phyloP scores from a whole-genome alignment of 2,113 vertebrate species.

The Leucopsar rothschildi region DNA sequence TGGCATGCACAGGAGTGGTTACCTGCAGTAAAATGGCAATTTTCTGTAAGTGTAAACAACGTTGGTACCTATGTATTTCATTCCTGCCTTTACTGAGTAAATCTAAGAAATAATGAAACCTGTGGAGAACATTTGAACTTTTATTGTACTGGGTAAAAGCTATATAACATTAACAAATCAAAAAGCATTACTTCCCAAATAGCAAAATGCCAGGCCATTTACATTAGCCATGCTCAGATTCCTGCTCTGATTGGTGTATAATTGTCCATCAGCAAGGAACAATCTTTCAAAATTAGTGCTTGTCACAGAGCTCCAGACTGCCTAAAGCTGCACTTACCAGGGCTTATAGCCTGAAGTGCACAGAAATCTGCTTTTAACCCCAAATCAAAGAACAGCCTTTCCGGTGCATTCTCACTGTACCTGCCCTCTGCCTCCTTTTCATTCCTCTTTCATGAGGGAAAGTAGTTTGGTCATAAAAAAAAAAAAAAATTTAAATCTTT shows the following conservation, averaged over 20 bases:
- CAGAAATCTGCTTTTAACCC: slow-evolving; percentile 17
- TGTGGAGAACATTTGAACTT: slow-evolving; percentile 27
- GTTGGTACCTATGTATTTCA: not conserved
- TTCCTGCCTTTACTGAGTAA: not conserved
- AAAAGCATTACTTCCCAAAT: slow-evolving; percentile 12
- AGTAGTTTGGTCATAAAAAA: not conserved
- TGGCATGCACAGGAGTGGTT: not conserved
- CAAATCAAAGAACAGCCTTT: not conserved
- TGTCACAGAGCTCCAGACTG: slow-evolving; percentile 35
- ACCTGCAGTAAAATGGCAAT: not conserved
- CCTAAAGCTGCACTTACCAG: slow-evolving; percentile 2
- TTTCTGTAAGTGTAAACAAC: slow-evolving; percentile 12
- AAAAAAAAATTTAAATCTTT: not conserved
- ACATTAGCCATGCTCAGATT: slow-evolving; percentile 54
- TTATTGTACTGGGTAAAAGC: slow-evolving; percentile 26
- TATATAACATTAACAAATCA: slow-evolving; percentile 60
- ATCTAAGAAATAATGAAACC: slow-evolving; percentile 18
- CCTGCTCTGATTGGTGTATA: slow-evolving; percentile 39
- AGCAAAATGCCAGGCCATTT: slow-evolving; percentile 51
- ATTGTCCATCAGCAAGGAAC: slow-evolving; percentile 56
- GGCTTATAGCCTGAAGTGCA: not conserved
- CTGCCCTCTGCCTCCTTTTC: not conserved
- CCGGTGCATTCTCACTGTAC: not conserved
- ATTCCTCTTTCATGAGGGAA: not conserved
- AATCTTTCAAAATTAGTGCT: slow-evolving; percentile 63